Evolutionary conservation across 2,113 vertebrate species (phyloP).

Genomic region (Periophthalmodon schlosseri): DNA sequence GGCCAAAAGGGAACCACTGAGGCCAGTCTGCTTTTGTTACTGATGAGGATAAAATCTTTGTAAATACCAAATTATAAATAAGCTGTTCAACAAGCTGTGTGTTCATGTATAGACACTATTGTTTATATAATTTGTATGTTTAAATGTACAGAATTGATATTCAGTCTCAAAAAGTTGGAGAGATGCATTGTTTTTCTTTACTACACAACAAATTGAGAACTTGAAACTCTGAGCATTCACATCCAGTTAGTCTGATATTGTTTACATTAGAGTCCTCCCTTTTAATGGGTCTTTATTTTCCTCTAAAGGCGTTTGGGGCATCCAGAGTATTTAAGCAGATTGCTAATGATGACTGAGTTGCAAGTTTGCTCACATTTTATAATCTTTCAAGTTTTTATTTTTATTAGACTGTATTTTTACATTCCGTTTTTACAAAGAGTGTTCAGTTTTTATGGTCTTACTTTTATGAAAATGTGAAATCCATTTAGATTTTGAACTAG

Average conservation of each 20-base stretch:
- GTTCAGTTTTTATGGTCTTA: conserved; percentile 21
- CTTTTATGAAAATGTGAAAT: conserved; percentile 28
- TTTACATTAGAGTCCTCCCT: conserved; percentile 51
- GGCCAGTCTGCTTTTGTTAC: conserved; percentile 17
- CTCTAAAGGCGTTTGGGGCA: conserved; percentile 24
- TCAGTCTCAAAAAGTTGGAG: conserved; percentile 1
- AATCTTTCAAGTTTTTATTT: conserved; percentile 45
- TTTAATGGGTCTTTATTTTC: conserved; percentile 11
- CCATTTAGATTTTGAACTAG: conserved; percentile 23
- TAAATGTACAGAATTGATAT: conserved; percentile 38
- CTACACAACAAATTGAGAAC: conserved; percentile 4
- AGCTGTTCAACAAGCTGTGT: conserved; percentile 15
- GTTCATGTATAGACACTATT: conserved; percentile 20
- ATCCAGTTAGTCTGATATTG: conserved; percentile 24
- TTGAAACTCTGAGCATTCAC: conserved; percentile 24
- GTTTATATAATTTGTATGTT: conserved; percentile 30
- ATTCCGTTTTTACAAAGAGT: conserved; percentile 36
- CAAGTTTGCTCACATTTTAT: conserved; percentile 53
- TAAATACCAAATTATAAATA: conserved; percentile 27
- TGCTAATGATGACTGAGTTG: conserved; percentile 59
- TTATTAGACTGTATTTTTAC: conserved; percentile 38
- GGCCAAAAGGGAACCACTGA: conserved; percentile 1
- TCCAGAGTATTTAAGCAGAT: neutral
- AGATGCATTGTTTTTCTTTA: neutral
- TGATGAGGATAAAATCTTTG: conserved; percentile 14